A percentile compares a stretch with the other conserved stretches of the same genome.
Conservation (phyloP, 2,888 invertebrate species). For the Ligdia adustata region DNA sequence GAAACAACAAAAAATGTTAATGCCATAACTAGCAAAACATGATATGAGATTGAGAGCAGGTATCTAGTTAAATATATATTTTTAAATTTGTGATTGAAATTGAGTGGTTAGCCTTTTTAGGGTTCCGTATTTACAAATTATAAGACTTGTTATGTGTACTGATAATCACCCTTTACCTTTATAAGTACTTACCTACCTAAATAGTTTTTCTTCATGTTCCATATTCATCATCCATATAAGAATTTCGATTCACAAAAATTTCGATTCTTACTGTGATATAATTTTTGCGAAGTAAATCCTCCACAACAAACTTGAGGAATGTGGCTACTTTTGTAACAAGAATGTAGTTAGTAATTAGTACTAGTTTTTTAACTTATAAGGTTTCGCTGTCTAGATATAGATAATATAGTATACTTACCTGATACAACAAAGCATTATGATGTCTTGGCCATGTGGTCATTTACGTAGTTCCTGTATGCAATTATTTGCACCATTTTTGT, state of each 20-base stretch:
- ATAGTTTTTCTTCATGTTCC: background rate
- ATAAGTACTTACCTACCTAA: no score
- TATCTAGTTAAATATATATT: no score
- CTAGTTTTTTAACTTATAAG: slow-evolving; percentile 23
- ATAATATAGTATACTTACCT: slow-evolving; percentile 6
- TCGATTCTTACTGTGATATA: slow-evolving; percentile 25
- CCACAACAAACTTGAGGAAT: slow-evolving; percentile 22
- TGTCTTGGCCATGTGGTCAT: background rate
- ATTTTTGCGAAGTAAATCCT: slow-evolving; percentile 27
- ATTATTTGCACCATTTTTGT: background rate
- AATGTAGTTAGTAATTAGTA: slow-evolving; percentile 27
- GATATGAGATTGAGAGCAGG: no score
- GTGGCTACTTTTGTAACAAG: slow-evolving; percentile 19
- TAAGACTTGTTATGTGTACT: no score
- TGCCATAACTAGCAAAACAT: no score
- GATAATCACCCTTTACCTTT: no score
- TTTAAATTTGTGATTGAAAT: no score
- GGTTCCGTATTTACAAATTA: no score
- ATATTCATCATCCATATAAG: background rate
- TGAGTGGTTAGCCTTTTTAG: no score
- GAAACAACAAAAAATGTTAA: no score
- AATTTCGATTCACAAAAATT: background rate
- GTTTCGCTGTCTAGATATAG: slow-evolving; percentile 18
- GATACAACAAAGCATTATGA: slow-evolving; percentile 6
- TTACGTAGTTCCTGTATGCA: slow-evolving; percentile 12